Conservation (phyloP, 2,797 vertebrate genomes). For the Arnoldichthys spilopterus region DNA sequence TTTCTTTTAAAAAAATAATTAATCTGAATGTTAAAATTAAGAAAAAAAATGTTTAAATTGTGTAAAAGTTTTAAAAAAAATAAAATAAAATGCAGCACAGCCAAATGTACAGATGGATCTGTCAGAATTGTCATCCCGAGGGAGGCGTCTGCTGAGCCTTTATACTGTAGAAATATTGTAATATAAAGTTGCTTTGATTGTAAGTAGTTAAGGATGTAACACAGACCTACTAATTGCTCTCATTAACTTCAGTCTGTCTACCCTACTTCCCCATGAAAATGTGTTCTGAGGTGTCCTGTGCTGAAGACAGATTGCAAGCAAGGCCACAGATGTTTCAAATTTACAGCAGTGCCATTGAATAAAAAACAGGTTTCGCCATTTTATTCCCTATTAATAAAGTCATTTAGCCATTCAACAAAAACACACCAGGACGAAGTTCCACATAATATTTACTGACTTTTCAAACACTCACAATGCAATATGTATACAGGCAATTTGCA, state of each 20-base stretch:
- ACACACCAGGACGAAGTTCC: not conserved
- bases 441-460: constrained; percentile 51
- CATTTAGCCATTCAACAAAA: not conserved
- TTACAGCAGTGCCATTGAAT: not conserved
- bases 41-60: too few relatives aligned
- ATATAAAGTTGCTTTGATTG: not conserved
- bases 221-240: constrained; percentile 59
- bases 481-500: constrained; percentile 63
- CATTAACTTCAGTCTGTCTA: constrained; percentile 50
- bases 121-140: too few relatives aligned
- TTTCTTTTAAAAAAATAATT: too few relatives aligned
- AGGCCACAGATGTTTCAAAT: not conserved
- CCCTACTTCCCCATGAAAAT: constrained; percentile 39
- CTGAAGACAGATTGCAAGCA: not conserved
- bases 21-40: too few relatives aligned
- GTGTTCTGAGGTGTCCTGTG: not conserved
- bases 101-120: too few relatives aligned
- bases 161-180: too few relatives aligned
- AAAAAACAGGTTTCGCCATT: not conserved
- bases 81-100: too few relatives aligned
- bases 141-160: too few relatives aligned
- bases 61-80: too few relatives aligned
- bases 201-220: constrained; percentile 55
- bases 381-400: too few relatives aligned
- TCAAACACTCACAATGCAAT: constrained; percentile 63